Conservation (phyloP, 2,888 invertebrate species). For the Ochlodes sylvanus region DNA sequence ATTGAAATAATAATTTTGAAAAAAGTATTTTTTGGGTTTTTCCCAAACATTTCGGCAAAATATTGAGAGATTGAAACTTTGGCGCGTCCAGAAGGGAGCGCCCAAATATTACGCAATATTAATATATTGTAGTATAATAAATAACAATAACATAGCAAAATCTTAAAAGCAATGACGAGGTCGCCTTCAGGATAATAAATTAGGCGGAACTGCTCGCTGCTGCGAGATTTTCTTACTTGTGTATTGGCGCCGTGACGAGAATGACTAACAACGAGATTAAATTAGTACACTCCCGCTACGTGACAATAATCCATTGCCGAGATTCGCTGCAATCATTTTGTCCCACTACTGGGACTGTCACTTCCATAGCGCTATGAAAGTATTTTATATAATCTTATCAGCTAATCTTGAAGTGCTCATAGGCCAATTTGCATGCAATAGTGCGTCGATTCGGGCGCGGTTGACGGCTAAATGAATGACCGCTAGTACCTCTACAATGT, state of each 20-base stretch:
- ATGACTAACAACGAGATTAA: constrained; percentile 12
- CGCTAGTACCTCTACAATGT: too few species aligned
- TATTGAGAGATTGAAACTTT: too few species aligned
- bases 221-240: constrained; percentile 5
- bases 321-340: constrained; percentile 8
- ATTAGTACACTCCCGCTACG: constrained; percentile 11
- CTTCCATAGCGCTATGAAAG: too few species aligned
- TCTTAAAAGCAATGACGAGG: background rate
- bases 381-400: background rate
- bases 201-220: background rate
- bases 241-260: constrained; percentile 29
- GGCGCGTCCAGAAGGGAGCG: too few species aligned
- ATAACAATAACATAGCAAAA: background rate
- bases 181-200: background rate
- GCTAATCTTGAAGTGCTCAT: background rate
- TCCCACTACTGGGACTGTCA: background rate
- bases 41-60: too few species aligned
- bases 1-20: too few species aligned
- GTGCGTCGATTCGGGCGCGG: too few species aligned
- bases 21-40: too few species aligned
- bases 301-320: constrained; percentile 14
- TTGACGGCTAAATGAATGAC: too few species aligned
- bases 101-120: too few species aligned
- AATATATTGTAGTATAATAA: too few species aligned
- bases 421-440: too few species aligned